Base-by-base conservation (phyloP, 2,113 vertebrate species). In the Aphyosemion australe region DNA sequence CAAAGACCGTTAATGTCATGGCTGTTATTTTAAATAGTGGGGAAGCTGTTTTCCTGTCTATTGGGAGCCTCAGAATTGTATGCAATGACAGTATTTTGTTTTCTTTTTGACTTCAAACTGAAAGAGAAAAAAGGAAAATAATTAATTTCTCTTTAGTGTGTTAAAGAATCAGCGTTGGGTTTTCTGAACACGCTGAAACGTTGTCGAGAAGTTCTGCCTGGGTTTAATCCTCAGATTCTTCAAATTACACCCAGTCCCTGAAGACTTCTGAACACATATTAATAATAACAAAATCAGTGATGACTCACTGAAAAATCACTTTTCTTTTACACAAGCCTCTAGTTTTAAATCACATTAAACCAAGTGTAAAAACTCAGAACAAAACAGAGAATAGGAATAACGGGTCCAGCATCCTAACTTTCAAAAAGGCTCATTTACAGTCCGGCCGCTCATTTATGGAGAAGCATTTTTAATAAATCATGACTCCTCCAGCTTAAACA, bases 381-480 rank as follows among this genome's bases (percentile, higher is more conserved):
- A 61, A 14, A 45, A 48, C 46, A 55, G 42, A 37, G 13, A 55
- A 31, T 6, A 14, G 43, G 18, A 70, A 61, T 43, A 65, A 21
- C 62, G 2, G 8, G 4, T 69, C 49, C 45, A 65, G 31, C 19
- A 39, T 21, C 16, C 20, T 47, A 19, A 75, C 32, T 11, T 64
- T 15, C 34, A 57, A 31, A 62, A 9, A 41, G 48, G 21, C 42
- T 46, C 15, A 60, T 67, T 65, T 53, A 66, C 18, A 50, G 31
- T 50, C 31, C 50, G 61, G 10, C 18, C 21, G 69, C 74, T 61
- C 42, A 67, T 66, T 72, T 45, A 41, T 53, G 37, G 31, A 61
- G 34, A n/a, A 57, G 20, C 37, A 56, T 65, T 57, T 52, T 59
- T 61, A 34, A 78, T 79, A 2, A 76, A 69, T 65, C 59, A 19